A percentile compares a stretch with the other conserved stretches of the same genome.
phyloP scores from a whole-genome alignment of 2,797 vertebrate species.

The Ataeniobius toweri region DNA sequence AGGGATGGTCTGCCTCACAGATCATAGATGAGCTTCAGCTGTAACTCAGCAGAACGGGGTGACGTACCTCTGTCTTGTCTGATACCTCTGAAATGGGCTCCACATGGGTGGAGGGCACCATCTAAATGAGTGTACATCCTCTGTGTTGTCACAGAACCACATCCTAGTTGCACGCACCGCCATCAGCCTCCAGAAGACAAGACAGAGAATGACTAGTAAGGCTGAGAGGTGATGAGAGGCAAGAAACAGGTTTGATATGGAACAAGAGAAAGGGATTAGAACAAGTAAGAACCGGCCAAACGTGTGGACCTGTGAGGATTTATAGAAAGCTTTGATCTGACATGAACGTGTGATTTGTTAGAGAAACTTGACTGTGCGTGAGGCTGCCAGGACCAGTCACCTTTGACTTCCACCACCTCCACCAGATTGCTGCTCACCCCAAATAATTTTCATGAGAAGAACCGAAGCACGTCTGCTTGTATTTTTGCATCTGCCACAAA shows the following conservation, averaged over 20 bases:
- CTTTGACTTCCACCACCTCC: slow-evolving; percentile 50
- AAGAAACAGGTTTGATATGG: slow-evolving; percentile 31
- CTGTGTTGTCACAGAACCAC: slow-evolving; percentile 58
- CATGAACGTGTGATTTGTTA: slow-evolving; percentile 71
- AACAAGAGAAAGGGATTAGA: slow-evolving; percentile 7
- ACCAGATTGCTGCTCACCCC: slow-evolving; percentile 46
- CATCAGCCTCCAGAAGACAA: slow-evolving; percentile 40
- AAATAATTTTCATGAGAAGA: slow-evolving; percentile 59
- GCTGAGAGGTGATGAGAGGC: slow-evolving; percentile 48
- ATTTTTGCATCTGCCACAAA: slow-evolving; percentile 22
- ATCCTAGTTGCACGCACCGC: slow-evolving; percentile 19
- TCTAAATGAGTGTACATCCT: slow-evolving; percentile 65
- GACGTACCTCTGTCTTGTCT: slow-evolving; percentile 75
- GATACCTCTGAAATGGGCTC: slow-evolving; percentile 79
- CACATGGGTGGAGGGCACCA: slow-evolving; percentile 71
- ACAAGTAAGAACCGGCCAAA: slow-evolving; percentile 37
- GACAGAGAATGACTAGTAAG: slow-evolving; percentile 21
- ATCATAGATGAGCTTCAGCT: slow-evolving; percentile 77
- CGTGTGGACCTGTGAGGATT: slow-evolving; percentile 42
- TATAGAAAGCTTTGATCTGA: slow-evolving; percentile 65
- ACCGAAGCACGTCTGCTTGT: slow-evolving; percentile 34
- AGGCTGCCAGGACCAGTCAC: slow-evolving; percentile 59
- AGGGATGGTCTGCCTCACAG: slow-evolving; percentile 55
- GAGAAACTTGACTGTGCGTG: slow-evolving; percentile 70
- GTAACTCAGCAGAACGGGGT: slow-evolving; percentile 74